phyloP scores from a whole-genome alignment of 2,888 invertebrate genomes.

The Anoplius nigerrimus region DNA sequence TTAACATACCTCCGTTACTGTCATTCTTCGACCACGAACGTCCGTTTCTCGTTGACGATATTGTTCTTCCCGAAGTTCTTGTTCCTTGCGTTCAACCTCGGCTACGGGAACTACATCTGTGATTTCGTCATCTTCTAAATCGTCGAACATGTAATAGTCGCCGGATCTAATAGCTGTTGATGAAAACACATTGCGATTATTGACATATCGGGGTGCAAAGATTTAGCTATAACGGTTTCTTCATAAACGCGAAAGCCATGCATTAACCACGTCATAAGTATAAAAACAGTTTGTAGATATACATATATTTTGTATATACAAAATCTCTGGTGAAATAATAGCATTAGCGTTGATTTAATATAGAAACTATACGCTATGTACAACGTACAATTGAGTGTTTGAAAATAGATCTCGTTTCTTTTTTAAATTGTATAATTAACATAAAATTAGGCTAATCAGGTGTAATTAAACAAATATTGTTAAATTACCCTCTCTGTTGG shows the following conservation, averaged over 20 bases:
- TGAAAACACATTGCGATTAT: conserved; percentile 29
- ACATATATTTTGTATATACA: no score
- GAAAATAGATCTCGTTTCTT: no score
- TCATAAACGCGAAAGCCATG: no score
- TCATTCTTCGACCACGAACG: conserved; percentile 75
- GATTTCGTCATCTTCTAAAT: conserved; percentile 87
- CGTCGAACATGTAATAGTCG: conserved; percentile 99
- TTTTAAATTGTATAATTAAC: no score
- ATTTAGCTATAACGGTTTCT: no score
- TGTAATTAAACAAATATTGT: conserved; percentile 37
- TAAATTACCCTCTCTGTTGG: conserved; percentile 78
- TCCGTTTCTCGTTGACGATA: conserved; percentile 57
- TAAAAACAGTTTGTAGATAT: no score
- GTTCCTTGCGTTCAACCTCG: conserved; percentile 77
- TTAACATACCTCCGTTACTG: conserved; percentile 68
- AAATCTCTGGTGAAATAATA: no score
- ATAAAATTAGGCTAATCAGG: conserved; percentile 28
- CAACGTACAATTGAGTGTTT: no score
- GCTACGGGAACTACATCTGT: conserved; percentile 79
- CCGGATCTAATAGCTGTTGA: conserved; percentile 95
- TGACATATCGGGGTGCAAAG: background rate
- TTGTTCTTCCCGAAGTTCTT: conserved; percentile 67
- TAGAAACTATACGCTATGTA: no score
- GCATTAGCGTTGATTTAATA: no score
- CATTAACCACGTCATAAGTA: no score